Percentiles rank a stretch among this genome's conserved stretches.
These are phyloP conservation scores for Mesocricetus auratus DNA, from an alignment of 2,113 vertebrate genomes.

Conservation along the genomic window DNA sequence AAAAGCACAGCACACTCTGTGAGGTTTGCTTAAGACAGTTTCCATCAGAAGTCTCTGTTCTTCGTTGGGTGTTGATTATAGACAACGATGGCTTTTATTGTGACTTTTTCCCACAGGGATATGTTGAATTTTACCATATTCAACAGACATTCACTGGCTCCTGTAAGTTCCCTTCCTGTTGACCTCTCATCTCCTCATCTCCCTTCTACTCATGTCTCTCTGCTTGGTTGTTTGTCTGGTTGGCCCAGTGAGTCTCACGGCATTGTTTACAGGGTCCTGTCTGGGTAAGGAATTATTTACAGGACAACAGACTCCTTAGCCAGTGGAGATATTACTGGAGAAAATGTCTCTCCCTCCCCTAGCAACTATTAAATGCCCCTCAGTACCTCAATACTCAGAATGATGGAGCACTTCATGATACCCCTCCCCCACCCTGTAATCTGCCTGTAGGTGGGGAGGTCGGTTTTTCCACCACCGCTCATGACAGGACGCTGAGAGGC, in stretches of 20 bases:
- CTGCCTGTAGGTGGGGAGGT: neutral
- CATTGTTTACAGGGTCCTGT: neutral
- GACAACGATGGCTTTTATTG: neutral
- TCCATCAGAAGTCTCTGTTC: neutral
- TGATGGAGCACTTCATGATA: neutral
- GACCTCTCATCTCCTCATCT: neutral
- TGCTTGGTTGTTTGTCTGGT: too few relatives aligned
- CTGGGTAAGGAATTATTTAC: too few relatives aligned
- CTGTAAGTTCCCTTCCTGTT: neutral
- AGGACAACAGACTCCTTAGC: neutral
- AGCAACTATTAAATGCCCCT: neutral
- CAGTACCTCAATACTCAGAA: neutral
- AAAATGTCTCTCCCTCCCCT: neutral
- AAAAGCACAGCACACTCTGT: conserved; percentile 17
- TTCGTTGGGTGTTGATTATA: too few relatives aligned
- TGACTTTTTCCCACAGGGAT: neutral
- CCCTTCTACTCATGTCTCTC: neutral
- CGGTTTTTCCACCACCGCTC: neutral
- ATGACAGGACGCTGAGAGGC: neutral
- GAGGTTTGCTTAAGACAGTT: conserved; percentile 53
- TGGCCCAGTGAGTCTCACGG: neutral
- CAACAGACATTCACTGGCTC: neutral
- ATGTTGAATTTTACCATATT: too few relatives aligned
- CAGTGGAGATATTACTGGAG: neutral
- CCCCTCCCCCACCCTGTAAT: neutral